These are phyloP conservation scores for Anarsia innoxiella DNA, from an alignment of 2,888 invertebrate species.

Conservation along the genomic window DNA sequence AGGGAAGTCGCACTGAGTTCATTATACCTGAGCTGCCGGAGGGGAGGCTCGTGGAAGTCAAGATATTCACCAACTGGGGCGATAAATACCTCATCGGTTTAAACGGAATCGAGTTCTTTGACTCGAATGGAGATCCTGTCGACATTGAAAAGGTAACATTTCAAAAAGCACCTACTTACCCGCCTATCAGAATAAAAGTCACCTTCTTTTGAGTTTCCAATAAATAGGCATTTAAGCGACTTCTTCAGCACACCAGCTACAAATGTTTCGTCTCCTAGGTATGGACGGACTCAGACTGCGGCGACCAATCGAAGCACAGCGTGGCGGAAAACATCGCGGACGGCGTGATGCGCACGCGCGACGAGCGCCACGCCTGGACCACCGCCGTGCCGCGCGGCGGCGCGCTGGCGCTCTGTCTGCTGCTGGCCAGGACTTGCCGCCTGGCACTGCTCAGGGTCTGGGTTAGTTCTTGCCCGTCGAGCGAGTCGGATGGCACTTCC, in stretches of 20 bases:
- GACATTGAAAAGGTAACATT: slow-evolving; percentile 75
- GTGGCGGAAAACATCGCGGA: slow-evolving; percentile 80
- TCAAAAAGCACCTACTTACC: no score
- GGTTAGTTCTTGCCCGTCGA: slow-evolving; percentile 76
- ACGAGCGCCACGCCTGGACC: slow-evolving; percentile 86
- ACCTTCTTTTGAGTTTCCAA: not conserved
- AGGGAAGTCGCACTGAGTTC: slow-evolving; percentile 70
- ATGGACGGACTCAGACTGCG: slow-evolving; percentile 77
- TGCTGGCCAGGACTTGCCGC: slow-evolving; percentile 68
- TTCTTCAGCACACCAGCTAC: not conserved
- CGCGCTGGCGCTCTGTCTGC: slow-evolving; percentile 76
- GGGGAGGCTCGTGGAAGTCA: slow-evolving; percentile 79
- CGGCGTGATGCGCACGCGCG: slow-evolving; percentile 82
- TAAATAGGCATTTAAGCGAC: not conserved
- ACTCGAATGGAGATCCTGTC: slow-evolving; percentile 75
- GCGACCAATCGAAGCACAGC: slow-evolving; percentile 67
- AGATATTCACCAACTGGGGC: slow-evolving; percentile 86
- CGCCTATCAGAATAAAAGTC: no score
- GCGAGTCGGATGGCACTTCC: not conserved
- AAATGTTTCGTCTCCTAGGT: slow-evolving; percentile 56
- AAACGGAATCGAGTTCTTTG: slow-evolving; percentile 86
- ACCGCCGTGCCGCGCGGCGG: slow-evolving; percentile 77
- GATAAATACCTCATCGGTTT: slow-evolving; percentile 86
- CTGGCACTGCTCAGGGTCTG: slow-evolving; percentile 81
- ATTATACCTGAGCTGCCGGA: slow-evolving; percentile 84